Base-by-base conservation (phyloP, 2,888 invertebrate genomes). In the Blera fallax region DNA sequence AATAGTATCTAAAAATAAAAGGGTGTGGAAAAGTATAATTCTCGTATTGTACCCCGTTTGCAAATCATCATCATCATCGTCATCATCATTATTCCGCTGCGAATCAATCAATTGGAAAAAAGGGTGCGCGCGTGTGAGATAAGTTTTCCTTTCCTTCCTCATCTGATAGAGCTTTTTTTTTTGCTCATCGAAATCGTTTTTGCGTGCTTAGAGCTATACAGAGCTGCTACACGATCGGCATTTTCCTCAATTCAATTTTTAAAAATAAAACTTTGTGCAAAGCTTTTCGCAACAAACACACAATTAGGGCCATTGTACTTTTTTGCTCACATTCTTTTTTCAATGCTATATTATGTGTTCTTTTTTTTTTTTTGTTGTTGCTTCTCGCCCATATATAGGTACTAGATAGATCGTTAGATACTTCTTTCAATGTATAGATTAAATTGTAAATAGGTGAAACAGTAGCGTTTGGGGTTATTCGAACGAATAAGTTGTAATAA, bases 261-360 rank as follows among this genome's bases (percentile, higher is more conserved):
- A 81, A 76, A 81, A 80, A 76, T 84, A 69, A 72, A 80, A 81
- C 67, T 72, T 76, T 72, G 72, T 81, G 70, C 76, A 81, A 81
- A 85, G 81, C 76, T 85, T 82, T 85, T 85, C 76, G 81, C 85
- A 85, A 85, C 85, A 72, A 85, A 81, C 85, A 83, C 83, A 81
- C 85, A 85, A 85, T 85, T 85, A 85, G 85, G 85, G 85, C 85
- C 85, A 85, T 85, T 85, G 85, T 85, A 85, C 85, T 85, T 85
- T 85, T 85, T 85, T 72, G 83, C 77, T 73, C 52, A 48, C 10
- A 16, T 60, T 56, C 21, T 64, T 37, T 62, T 45, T 64, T 56
- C 24, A 77, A 62, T 85, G 58, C 40, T 85, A 77, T 76, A 60
- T 85, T 65, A 67, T 72, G 18, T 45, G 52, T 78, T 60, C 10